These are phyloP conservation scores for Eupleurogrammus muticus DNA, from an alignment of 2,797 vertebrate species.

Conservation along the genomic window DNA sequence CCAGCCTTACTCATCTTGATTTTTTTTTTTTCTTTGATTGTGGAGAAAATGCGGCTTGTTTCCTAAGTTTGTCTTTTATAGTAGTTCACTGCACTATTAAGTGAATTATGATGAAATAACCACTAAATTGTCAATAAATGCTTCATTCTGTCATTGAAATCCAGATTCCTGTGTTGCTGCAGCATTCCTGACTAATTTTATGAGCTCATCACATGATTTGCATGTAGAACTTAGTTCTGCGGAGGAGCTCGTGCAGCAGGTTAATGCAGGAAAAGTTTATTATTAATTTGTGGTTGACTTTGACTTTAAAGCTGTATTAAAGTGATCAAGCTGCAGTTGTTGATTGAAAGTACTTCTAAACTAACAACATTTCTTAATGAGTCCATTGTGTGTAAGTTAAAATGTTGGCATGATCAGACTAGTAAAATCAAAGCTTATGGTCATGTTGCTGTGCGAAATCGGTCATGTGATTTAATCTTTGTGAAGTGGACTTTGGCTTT, in stretches of 20 bases:
- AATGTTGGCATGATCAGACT: not conserved
- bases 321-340: not conserved
- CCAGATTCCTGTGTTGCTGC: not conserved
- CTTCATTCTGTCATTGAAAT: not conserved
- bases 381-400: not conserved
- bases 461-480: conserved; percentile 41
- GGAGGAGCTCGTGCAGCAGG: not conserved
- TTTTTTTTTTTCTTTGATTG: not conserved
- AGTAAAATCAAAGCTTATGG: not conserved
- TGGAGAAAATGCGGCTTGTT: conserved; percentile 1
- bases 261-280: not conserved
- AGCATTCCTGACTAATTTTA: conserved; percentile 20
- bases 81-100: not conserved
- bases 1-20: too few species aligned
- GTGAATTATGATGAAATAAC: not conserved
- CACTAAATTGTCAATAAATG: not conserved
- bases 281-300: not conserved
- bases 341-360: not conserved
- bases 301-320: not conserved
- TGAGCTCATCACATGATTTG: conserved; percentile 41
- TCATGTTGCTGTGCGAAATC: not conserved
- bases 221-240: conserved; percentile 30
- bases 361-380: not conserved
- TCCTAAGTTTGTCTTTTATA: not conserved
- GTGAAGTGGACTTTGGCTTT: conserved; percentile 18